phyloP scores from a whole-genome alignment of 2,113 vertebrate genomes.

The Bubo bubo region DNA sequence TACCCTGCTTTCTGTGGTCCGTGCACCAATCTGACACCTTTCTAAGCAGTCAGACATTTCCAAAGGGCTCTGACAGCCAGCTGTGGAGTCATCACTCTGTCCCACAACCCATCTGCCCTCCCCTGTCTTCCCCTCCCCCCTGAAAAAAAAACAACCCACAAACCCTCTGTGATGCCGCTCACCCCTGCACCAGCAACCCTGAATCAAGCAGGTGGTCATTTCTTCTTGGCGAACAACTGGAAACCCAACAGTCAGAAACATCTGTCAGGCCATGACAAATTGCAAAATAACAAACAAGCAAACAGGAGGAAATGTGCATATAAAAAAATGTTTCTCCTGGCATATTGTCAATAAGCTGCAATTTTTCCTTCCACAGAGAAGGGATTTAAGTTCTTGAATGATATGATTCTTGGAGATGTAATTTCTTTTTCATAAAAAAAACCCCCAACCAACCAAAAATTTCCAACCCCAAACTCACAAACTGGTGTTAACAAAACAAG shows the following conservation, averaged over 20 bases:
- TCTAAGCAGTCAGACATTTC: not conserved
- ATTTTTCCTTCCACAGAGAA: constrained; percentile 72
- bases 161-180: not conserved
- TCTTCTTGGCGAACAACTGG: not conserved
- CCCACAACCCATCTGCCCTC: not conserved
- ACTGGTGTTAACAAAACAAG: constrained; percentile 75
- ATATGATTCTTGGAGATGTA: constrained; percentile 73
- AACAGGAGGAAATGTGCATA: constrained; percentile 74
- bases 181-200: not conserved
- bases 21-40: not conserved
- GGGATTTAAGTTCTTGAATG: constrained; percentile 68
- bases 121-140: not conserved
- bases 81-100: not conserved
- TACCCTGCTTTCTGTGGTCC: not conserved
- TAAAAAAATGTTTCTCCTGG: constrained; percentile 73
- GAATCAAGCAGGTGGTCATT: not conserved
- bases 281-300: constrained; percentile 62
- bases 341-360: constrained; percentile 69
- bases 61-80: not conserved
- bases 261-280: not conserved
- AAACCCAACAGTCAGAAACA: not conserved
- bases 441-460: constrained; percentile 15
- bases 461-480: constrained; percentile 48
- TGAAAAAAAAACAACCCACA: not conserved
- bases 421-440: constrained; percentile 69